Evolutionary conservation across 2,888 invertebrate species (phyloP).

Genomic region (Podotricha telesiphe): DNA sequence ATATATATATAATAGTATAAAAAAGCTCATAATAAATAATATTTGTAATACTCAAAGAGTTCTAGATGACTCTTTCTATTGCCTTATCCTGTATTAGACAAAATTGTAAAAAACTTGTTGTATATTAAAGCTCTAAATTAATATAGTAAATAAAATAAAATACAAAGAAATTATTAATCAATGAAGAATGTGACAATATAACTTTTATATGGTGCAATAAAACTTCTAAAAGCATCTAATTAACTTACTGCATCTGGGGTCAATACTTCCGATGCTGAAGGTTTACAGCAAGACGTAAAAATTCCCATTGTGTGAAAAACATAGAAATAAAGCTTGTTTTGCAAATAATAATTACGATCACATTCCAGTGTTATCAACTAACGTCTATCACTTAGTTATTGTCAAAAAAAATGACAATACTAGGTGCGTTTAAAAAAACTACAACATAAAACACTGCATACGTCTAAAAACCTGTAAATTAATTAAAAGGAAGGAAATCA

Average conservation of each 20-base stretch:
- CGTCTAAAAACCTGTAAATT: conserved; percentile 33
- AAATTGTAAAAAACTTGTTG: no score
- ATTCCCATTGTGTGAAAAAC: conserved; percentile 71
- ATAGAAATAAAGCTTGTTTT: conserved; percentile 33
- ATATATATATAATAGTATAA: background rate
- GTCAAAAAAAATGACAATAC: conserved; percentile 40
- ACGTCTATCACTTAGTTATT: conserved; percentile 18
- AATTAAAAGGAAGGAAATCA: conserved; percentile 11
- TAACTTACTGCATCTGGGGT: conserved; percentile 84
- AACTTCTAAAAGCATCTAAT: conserved; percentile 6
- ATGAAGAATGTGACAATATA: background rate
- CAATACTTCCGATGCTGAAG: conserved; percentile 80
- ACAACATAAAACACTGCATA: conserved; percentile 2
- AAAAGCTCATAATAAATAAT: background rate
- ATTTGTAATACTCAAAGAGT: background rate
- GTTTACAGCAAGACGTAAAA: conserved; percentile 81
- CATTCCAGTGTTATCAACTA: conserved; percentile 37
- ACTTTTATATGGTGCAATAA: background rate
- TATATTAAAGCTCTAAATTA: no score
- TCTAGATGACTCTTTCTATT: background rate
- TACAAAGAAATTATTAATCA: background rate
- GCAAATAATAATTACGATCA: conserved; percentile 33
- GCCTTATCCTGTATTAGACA: background rate
- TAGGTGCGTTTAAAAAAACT: conserved; percentile 40
- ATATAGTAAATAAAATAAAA: background rate